phyloP scores from a whole-genome alignment of 1,140 invertebrate genomes.

The Arion vulgaris region DNA sequence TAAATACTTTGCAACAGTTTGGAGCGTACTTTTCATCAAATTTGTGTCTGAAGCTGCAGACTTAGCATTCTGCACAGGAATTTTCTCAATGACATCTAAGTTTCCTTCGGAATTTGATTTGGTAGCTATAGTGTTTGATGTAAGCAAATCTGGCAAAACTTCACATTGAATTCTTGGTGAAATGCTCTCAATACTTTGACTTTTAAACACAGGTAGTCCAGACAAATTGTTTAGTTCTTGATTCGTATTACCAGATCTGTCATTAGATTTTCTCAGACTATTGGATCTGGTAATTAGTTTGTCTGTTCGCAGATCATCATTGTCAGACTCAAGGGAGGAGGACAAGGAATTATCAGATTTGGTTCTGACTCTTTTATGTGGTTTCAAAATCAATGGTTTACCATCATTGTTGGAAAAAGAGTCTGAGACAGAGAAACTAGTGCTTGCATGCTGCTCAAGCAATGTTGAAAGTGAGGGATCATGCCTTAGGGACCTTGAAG shows the following conservation, averaged over 20 bases:
- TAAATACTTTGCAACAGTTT: neutral
- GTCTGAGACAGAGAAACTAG: neutral
- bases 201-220: neutral
- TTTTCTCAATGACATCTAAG: neutral
- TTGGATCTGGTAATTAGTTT: neutral
- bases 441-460: constrained; percentile 26
- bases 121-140: neutral
- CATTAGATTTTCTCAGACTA: constrained; percentile 12
- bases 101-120: constrained; percentile 4
- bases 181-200: constrained; percentile 25
- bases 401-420: neutral
- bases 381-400: constrained; percentile 12
- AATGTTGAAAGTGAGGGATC: constrained; percentile 8
- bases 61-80: neutral
- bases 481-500: neutral
- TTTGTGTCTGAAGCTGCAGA: constrained; percentile 4
- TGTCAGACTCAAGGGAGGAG: neutral
- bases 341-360: constrained; percentile 32
- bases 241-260: neutral
- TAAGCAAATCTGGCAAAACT: neutral
- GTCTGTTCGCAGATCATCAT: neutral
- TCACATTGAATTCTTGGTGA: constrained; percentile 3
- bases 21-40: neutral
- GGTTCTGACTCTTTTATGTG: neutral
- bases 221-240: neutral